Conservation (phyloP, 2,888 invertebrate genomes). For the Hybos culiciformis region DNA sequence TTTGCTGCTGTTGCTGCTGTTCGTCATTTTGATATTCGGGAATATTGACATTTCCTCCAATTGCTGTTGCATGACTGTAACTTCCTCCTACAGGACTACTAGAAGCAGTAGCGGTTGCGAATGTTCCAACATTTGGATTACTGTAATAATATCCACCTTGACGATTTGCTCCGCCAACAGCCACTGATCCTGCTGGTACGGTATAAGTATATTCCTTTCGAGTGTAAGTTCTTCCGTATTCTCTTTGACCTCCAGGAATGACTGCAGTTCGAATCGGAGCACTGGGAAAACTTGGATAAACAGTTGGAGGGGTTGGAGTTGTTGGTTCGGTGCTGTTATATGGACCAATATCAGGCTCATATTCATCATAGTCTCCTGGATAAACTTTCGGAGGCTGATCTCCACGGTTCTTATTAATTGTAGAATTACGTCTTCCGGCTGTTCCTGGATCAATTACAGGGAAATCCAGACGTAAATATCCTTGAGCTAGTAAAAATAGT, state of each 20-base stretch:
- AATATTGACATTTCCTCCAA: conserved; percentile 5
- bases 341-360: conserved; percentile 27
- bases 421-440: conserved; percentile 15
- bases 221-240: conserved; percentile 16
- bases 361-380: conserved; percentile 25
- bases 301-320: conserved; percentile 11
- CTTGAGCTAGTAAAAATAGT: conserved; percentile 26
- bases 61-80: conserved; percentile 11
- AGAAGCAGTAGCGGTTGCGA: not conserved
- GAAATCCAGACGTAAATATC: conserved; percentile 21
- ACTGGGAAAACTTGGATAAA: conserved; percentile 2
- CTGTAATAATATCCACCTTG: not conserved
- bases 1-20: not conserved
- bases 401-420: conserved; percentile 29
- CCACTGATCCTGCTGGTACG: conserved; percentile 16
- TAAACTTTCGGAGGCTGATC: conserved; percentile 33
- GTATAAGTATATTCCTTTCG: conserved; percentile 18
- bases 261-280: conserved; percentile 7
- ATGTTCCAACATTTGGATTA: not conserved
- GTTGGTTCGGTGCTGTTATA: conserved; percentile 12
- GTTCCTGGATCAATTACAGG: conserved; percentile 13
- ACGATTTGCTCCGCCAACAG: conserved; percentile 6
- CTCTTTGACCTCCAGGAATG: conserved; percentile 12
- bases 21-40: conserved; percentile 14
- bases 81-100: conserved; percentile 6